Conservation (phyloP, 2,797 vertebrate species). For the Phyllotis vaccarum region DNA sequence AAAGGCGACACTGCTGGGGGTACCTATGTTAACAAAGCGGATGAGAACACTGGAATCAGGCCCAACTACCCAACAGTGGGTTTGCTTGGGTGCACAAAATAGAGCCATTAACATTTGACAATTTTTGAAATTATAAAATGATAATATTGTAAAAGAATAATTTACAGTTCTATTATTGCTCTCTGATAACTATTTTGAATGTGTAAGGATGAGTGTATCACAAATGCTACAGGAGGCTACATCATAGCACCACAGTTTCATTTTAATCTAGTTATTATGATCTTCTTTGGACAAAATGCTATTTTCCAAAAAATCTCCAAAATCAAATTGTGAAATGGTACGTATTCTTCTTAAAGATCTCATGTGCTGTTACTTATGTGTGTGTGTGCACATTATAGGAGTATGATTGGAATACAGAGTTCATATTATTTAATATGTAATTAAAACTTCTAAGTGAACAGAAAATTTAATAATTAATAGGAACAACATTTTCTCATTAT, state of each 20-base stretch:
- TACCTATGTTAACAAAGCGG: constrained; percentile 52
- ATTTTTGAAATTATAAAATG: not conserved
- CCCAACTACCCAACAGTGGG: constrained; percentile 43
- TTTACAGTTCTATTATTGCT: constrained; percentile 56
- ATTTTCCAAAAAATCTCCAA: constrained; percentile 57
- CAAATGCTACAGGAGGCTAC: not conserved
- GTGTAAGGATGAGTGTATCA: constrained; percentile 49
- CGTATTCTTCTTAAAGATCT: constrained; percentile 37
- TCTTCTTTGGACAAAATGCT: constrained; percentile 63
- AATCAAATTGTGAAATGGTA: constrained; percentile 58
- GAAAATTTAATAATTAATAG: constrained; percentile 72
- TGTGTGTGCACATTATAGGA: constrained; percentile 36
- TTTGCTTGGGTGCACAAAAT: constrained; percentile 4
- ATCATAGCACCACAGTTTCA: not conserved
- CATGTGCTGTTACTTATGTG: constrained; percentile 43
- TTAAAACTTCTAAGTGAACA: constrained; percentile 41
- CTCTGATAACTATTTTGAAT: constrained; percentile 44
- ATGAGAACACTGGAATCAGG: constrained; percentile 54
- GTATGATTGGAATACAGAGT: constrained; percentile 57
- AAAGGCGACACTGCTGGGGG: constrained; percentile 60
- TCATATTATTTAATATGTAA: constrained; percentile 61
- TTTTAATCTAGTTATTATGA: constrained; percentile 64
- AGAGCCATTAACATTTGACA: not conserved
- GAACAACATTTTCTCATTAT: constrained; percentile 62
- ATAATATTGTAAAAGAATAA: constrained; percentile 30